These are phyloP conservation scores for Paramuricea clavata DNA, from an alignment of 92 coral and sea anemone genomes.

Conservation along the genomic window DNA sequence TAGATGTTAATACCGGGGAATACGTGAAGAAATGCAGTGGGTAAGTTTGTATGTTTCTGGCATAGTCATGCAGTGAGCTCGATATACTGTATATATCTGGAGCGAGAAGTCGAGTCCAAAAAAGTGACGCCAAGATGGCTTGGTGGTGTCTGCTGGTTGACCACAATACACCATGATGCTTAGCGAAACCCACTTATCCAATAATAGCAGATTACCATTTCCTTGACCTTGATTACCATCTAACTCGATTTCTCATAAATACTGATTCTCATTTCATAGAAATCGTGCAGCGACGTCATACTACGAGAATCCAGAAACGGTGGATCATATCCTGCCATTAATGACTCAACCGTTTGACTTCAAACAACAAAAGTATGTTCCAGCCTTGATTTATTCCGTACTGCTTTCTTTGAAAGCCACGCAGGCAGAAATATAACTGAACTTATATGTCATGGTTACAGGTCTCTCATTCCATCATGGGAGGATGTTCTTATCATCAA, in stretches of 20 bases:
- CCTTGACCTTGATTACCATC: neutral
- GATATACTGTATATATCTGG: too few relatives aligned
- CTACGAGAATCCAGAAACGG: constrained; percentile 85
- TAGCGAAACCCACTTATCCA: too few relatives aligned
- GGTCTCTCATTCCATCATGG: constrained; percentile 93
- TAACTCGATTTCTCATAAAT: neutral
- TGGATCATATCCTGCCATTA: constrained; percentile 88
- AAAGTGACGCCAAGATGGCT: too few relatives aligned
- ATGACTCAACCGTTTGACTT: constrained; percentile 99
- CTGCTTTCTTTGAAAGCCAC: too few relatives aligned
- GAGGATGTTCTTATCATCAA: constrained; percentile 95
- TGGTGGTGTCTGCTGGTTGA: too few relatives aligned
- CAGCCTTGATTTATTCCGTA: neutral
- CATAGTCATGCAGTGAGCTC: too few relatives aligned
- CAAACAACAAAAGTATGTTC: constrained; percentile 89
- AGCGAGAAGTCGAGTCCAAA: too few relatives aligned
- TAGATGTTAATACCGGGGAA: constrained; percentile 88
- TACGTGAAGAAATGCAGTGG: constrained; percentile 91
- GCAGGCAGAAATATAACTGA: too few relatives aligned
- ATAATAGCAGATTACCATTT: too few relatives aligned
- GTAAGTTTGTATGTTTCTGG: too few relatives aligned
- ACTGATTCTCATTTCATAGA: constrained; percentile 46
- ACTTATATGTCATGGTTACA: constrained; percentile 32
- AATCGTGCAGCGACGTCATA: constrained; percentile 90
- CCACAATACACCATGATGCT: too few relatives aligned